Conservation (phyloP, 2,888 invertebrate species). For the Watsonalla binaria region DNA sequence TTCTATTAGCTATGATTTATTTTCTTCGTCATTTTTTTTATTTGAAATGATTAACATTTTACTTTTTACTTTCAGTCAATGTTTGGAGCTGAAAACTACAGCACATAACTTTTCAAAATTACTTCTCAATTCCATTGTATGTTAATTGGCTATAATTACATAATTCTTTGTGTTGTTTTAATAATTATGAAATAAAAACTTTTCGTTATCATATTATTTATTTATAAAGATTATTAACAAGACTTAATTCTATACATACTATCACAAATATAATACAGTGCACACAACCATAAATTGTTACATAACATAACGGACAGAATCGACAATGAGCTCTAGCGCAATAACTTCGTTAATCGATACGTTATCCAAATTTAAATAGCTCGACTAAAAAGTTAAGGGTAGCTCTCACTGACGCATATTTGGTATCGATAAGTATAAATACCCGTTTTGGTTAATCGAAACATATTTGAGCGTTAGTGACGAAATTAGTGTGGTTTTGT, state of each 20-base stretch:
- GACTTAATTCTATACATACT: conserved; percentile 38
- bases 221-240: conserved; percentile 44
- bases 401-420: conserved; percentile 30
- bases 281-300: conserved; percentile 40
- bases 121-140: conserved; percentile 7
- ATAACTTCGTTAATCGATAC: conserved; percentile 5
- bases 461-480: conserved; percentile 19
- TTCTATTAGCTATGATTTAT: conserved; percentile 1
- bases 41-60: conserved; percentile 11
- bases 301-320: conserved; percentile 14
- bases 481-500: conserved; percentile 7
- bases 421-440: conserved; percentile 37
- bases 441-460: conserved; percentile 39
- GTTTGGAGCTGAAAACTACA: conserved; percentile 71
- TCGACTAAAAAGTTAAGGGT: conserved; percentile 11
- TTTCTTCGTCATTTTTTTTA: conserved; percentile 14
- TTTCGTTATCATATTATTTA: conserved; percentile 29
- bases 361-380: not conserved
- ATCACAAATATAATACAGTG: conserved; percentile 45
- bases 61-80: conserved; percentile 63
- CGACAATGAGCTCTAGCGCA: conserved; percentile 4
- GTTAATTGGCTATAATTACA: not conserved
- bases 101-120: conserved; percentile 34
- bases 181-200: not conserved
- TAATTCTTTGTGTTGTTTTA: not conserved